phyloP scores from a whole-genome alignment of 2,888 invertebrate genomes.

The Zhengitettix transpicula region DNA sequence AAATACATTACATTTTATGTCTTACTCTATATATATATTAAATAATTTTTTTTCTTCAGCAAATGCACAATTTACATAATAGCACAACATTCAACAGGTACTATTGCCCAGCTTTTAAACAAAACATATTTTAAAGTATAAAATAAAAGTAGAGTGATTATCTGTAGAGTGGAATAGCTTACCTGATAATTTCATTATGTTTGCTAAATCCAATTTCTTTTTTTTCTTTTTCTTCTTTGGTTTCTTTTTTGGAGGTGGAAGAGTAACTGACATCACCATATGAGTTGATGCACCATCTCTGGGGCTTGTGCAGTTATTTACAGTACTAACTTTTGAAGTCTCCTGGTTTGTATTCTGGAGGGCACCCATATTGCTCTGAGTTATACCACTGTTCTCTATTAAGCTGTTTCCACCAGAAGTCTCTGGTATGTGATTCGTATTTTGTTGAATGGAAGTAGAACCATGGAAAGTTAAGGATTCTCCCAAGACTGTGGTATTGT shows the following conservation, averaged over 20 bases:
- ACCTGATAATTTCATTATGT: slow-evolving; percentile 57
- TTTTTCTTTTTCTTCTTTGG: slow-evolving; percentile 35
- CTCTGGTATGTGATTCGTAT: not conserved
- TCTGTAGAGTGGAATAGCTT: slow-evolving; percentile 8
- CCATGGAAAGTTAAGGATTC: not conserved
- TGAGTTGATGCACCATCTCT: not conserved
- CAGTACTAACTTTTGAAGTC: not conserved
- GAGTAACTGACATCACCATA: slow-evolving; percentile 1
- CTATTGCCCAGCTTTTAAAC: no score
- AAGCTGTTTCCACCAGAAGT: not conserved
- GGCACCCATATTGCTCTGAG: not conserved
- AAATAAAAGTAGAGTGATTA: not conserved
- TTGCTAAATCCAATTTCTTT: slow-evolving; percentile 46
- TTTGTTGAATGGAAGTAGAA: not conserved
- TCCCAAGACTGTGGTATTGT: not conserved
- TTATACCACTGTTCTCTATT: not conserved
- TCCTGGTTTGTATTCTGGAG: not conserved
- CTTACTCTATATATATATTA: no score
- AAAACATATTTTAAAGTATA: not conserved
- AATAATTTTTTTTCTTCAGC: no score
- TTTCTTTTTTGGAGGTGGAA: slow-evolving; percentile 31
- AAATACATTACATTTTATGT: no score
- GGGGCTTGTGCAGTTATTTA: not conserved
- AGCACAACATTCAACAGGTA: not conserved
- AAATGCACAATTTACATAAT: not conserved